Evolutionary conservation across 2,797 vertebrate genomes (phyloP).

Genomic region (Lacerta bilineata): DNA sequence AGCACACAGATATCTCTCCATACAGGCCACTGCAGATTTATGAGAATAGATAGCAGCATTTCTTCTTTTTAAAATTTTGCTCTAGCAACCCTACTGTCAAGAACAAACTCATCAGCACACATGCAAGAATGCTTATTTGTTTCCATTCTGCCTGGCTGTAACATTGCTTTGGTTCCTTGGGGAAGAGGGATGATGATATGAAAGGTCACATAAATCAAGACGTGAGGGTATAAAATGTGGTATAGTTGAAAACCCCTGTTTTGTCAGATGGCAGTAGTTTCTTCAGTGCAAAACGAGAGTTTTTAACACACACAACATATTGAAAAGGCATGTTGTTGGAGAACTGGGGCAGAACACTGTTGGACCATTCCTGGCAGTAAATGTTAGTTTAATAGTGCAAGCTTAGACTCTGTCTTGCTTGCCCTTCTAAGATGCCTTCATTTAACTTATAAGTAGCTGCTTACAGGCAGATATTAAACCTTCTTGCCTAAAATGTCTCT

Average conservation of each 20-base stretch:
- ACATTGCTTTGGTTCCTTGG: constrained; percentile 28
- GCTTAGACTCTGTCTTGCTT: background rate
- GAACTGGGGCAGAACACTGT: background rate
- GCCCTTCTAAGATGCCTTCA: background rate
- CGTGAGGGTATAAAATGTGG: background rate
- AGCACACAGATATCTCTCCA: background rate
- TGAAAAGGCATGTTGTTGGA: background rate
- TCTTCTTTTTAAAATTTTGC: background rate
- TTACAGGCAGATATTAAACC: background rate
- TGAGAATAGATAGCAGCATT: background rate
- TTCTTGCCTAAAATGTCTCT: background rate
- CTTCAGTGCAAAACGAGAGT: background rate
- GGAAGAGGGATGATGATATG: background rate
- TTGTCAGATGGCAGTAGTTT: background rate
- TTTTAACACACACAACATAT: background rate
- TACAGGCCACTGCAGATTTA: background rate
- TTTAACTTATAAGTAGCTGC: background rate
- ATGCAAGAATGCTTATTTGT: background rate
- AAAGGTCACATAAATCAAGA: background rate
- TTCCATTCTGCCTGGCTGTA: constrained; percentile 23
- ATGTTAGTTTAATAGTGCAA: background rate
- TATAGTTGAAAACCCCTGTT: background rate
- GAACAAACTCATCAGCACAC: constrained; percentile 13
- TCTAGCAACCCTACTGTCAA: background rate
- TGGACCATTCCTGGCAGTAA: background rate